Base-by-base conservation (phyloP, 2,113 vertebrate species). In the Alligator mississippiensis region DNA sequence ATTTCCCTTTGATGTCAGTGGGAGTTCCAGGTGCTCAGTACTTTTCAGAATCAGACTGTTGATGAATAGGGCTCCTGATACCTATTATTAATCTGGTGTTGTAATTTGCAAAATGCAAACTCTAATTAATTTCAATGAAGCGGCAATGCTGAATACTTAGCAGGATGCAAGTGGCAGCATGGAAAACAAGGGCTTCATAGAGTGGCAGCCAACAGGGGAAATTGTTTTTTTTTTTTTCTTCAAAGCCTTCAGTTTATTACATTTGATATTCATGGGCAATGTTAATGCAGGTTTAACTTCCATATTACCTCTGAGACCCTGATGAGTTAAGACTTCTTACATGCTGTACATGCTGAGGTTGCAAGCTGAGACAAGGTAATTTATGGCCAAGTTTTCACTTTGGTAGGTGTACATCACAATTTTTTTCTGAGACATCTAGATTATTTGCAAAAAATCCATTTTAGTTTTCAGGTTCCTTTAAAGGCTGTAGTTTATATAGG, bases 101-200 rank as follows among this genome's bases (percentile, higher is more conserved):
- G 84, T 96, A 92, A 91, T 94, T 95, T 96, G 89, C 95, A 92
- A 93, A 81, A 96, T 62, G 84, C 95, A 95, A 96, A 94, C 92
- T 96, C 91, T 97, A 94, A 97, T 97, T 96, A 96, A 90, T 9
- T 25, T 88, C 94, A 90, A 84, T 92, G 91, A 92, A 76, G 93
- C 88, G 93, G 86, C 2, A 58, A n/a, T 27, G 62, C 25, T 47
- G 59, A 61, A 58, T 30, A 6, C 55, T 82, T 10, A 59, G 88
- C 79, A 90, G 84, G 58, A 70, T 78, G 68, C 66, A 14, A 1
- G 25, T 68, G 85, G 76, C 34, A 84, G 76, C 88, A 78, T 60
- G 59, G 75, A 60, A 16, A 34, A 19, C 27, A 5, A 64, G 22
- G 59, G 90, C 80, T 92, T 80, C 6, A 4, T n/a, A 58, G 62